phyloP scores from a whole-genome alignment of 2,113 vertebrate genomes.

The Apistogramma diplotaenia region DNA sequence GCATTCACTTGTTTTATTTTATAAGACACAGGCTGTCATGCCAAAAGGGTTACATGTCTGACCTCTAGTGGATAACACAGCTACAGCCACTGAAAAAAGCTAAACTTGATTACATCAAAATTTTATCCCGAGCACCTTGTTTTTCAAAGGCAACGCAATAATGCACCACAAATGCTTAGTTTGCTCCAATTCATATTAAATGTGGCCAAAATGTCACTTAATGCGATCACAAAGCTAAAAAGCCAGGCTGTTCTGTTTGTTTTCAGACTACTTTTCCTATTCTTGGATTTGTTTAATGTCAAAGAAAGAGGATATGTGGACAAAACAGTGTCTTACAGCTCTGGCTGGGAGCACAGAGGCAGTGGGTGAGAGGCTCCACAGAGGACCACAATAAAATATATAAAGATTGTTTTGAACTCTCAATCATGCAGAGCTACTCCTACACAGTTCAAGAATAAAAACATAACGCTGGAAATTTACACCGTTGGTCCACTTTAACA shows the following conservation, averaged over 20 bases:
- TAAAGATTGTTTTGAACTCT: too few species aligned
- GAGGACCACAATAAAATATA: not conserved
- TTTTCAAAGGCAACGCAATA: not conserved
- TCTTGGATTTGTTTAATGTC: not conserved
- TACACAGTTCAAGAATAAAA: too few species aligned
- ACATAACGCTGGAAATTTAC: too few species aligned
- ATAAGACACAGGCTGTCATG: not conserved
- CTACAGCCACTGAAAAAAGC: not conserved
- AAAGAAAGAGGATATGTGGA: not conserved
- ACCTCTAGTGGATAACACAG: not conserved
- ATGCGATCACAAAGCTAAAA: not conserved
- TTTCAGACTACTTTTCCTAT: not conserved
- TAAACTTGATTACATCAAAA: not conserved
- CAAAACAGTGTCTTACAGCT: not conserved
- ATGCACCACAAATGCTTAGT: not conserved
- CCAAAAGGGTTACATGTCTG: not conserved
- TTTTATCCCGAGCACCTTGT: accelerated
- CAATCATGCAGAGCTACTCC: too few species aligned
- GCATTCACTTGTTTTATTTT: not conserved
- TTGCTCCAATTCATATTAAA: not conserved
- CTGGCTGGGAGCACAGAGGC: not conserved
- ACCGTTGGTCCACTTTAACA: too few species aligned
- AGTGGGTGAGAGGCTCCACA: not conserved
- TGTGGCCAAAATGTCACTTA: not conserved
- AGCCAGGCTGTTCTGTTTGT: not conserved